Conservation (phyloP, 1,140 invertebrate genomes). For the Drosophila ananassae region DNA sequence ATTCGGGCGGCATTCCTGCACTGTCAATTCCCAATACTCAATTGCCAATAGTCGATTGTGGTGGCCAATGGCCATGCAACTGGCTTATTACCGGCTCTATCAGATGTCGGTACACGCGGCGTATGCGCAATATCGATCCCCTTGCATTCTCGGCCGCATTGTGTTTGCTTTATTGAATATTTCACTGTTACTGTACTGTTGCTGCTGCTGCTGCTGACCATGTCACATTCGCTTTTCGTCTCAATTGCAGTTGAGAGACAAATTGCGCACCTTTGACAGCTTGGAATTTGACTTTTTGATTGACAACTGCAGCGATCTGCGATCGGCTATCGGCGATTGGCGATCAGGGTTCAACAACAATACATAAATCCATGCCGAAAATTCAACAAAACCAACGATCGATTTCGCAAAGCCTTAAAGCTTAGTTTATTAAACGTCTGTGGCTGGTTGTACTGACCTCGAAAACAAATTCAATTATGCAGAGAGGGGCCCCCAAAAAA, state of each 20-base stretch:
- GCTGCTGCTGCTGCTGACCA: conserved; percentile 29
- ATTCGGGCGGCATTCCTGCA: conserved; percentile 59
- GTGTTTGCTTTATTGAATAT: conserved; percentile 48
- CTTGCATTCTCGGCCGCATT: conserved; percentile 25
- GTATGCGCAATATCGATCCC: conserved; percentile 67
- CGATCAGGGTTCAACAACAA: conserved; percentile 8
- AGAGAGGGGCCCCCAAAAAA: conserved; percentile 14
- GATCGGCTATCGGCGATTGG: conserved; percentile 41
- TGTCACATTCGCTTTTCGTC: conserved; percentile 80
- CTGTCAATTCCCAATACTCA: conserved; percentile 39
- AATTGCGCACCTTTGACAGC: conserved; percentile 73
- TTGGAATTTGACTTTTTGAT: conserved; percentile 82
- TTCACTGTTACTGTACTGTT: neutral
- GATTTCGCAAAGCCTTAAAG: conserved; percentile 56
- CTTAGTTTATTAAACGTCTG: conserved; percentile 55
- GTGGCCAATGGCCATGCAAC: conserved; percentile 28
- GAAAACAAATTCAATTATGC: conserved; percentile 78
- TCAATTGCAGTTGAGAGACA: conserved; percentile 72
- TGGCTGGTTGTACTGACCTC: conserved; percentile 48
- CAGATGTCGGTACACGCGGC: conserved; percentile 47
- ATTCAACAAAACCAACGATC: conserved; percentile 14
- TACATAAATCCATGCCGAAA: conserved; percentile 12
- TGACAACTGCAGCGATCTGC: conserved; percentile 68
- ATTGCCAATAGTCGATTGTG: conserved; percentile 42
- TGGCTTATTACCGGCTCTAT: conserved; percentile 53